These are phyloP conservation scores for Heliconius charithonia DNA, from an alignment of 2,888 invertebrate species.

Conservation along the genomic window DNA sequence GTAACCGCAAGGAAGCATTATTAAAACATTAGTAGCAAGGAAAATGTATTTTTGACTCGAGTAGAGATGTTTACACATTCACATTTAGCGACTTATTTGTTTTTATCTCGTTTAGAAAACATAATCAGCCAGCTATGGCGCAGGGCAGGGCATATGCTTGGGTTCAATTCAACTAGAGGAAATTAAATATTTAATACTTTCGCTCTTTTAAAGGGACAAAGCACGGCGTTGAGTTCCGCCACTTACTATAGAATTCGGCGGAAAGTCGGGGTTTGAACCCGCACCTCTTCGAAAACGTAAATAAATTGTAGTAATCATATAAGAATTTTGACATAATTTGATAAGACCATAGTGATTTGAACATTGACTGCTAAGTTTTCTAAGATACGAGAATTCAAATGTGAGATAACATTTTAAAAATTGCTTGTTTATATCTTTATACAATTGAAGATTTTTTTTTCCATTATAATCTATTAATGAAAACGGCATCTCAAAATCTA, in stretches of 20 bases:
- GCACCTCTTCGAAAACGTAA: too few relatives aligned
- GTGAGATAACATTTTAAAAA: too few relatives aligned
- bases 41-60: slow-evolving; percentile 64
- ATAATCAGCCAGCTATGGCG: too few relatives aligned
- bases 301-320: too few relatives aligned
- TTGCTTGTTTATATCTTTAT: too few relatives aligned
- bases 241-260: neutral
- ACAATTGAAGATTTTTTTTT: too few relatives aligned
- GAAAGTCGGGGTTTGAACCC: neutral
- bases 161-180: neutral
- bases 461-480: too few relatives aligned
- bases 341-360: too few relatives aligned
- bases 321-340: too few relatives aligned
- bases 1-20: slow-evolving; percentile 65
- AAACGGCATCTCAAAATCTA: too few relatives aligned
- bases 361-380: too few relatives aligned
- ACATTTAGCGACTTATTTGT: slow-evolving; percentile 26
- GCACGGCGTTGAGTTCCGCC: neutral
- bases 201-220: neutral
- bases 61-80: slow-evolving; percentile 42
- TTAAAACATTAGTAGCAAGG: slow-evolving; percentile 68
- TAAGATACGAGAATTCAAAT: too few relatives aligned
- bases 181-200: neutral
- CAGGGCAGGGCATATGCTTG: neutral
- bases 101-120: neutral